Evolutionary conservation across 2,797 vertebrate species (phyloP), one percentile per base, ranked within the genome.

Genomic region (Ctenopoma kingsleyae): DNA sequence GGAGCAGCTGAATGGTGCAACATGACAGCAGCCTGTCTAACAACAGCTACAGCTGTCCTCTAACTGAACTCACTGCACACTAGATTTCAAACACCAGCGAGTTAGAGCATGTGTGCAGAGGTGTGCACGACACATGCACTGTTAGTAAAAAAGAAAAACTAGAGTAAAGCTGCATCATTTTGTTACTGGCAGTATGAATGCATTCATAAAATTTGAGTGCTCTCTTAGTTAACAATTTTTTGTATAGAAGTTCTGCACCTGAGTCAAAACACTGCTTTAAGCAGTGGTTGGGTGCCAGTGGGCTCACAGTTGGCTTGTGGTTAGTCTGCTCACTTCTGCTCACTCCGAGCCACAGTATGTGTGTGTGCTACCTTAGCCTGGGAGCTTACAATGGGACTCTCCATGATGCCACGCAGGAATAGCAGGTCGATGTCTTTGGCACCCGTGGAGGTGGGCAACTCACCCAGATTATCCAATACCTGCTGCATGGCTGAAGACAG

Each of bases 401-500:
- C 98, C 97, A 99, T 99, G 92, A 99, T 97, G 86, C 97, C 98
- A 71, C 98, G 97, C 74, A 99, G 95, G 90, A 99, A 99, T 89
- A 99, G 97, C 71, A 99, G 95, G 92, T 99, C 98, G 71, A 98
- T 97, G 93, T 99, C 96, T 94, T 98, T 98, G 88, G 96, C 97
- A 2, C 96, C 97, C 0, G 95, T 92, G 11, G 97, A 95, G 59
- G 93, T 87, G 2, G 97, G 96, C 75, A 94, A 89, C 80, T 98
- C 97, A 9, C 93, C 95, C 82, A 96, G 88, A 87, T 97, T 97
- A 80, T 99, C 97, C 91, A 97, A 87, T 77, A 96, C 96, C 91
- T 98, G 97, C 95, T 98, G 96, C 97, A 98, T 97, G 90, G 94
- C 97, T 98, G 94, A 6, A 64, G 57, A 58, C 22, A 62, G 4